Percentiles rank a stretch among this genome's conserved stretches.
Evolutionary conservation across 2,113 vertebrate genomes (phyloP).

Genomic region (Ochotona curzoniae): DNA sequence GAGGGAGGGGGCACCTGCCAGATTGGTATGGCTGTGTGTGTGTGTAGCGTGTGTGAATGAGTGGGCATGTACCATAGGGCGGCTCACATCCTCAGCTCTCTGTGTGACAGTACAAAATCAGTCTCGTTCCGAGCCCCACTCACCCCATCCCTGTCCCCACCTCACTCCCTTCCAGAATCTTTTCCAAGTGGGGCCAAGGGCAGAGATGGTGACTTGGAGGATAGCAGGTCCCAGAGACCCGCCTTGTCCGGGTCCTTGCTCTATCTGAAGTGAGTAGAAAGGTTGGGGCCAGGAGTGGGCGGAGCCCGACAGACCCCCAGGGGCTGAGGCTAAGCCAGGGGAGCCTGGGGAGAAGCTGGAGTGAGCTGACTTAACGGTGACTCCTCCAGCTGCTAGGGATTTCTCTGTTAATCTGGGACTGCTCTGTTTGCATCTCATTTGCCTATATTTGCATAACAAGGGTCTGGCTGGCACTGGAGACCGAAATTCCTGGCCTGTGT

Average conservation of each 20-base stretch:
- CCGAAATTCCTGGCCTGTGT: slow-evolving; percentile 74
- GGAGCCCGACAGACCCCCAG: background rate
- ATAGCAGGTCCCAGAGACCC: background rate
- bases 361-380: slow-evolving; percentile 67
- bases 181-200: background rate
- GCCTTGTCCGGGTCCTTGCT: background rate
- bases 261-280: background rate
- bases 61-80: background rate
- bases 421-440: slow-evolving; percentile 83
- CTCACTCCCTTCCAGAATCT: background rate
- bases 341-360: background rate
- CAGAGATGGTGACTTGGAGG: background rate
- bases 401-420: slow-evolving; percentile 80
- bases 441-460: slow-evolving; percentile 82
- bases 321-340: background rate
- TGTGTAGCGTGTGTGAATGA: background rate
- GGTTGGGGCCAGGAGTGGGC: background rate
- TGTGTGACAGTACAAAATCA: background rate
- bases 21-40: background rate
- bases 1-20: background rate
- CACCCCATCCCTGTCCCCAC: background rate
- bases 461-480: slow-evolving; percentile 74
- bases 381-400: slow-evolving; percentile 83
- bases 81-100: background rate
- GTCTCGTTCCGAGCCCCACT: background rate